Percentiles rank a stretch among this genome's conserved stretches.
Conservation (phyloP, 2,113 vertebrate genomes). For the Proterorhinus semilunaris region DNA sequence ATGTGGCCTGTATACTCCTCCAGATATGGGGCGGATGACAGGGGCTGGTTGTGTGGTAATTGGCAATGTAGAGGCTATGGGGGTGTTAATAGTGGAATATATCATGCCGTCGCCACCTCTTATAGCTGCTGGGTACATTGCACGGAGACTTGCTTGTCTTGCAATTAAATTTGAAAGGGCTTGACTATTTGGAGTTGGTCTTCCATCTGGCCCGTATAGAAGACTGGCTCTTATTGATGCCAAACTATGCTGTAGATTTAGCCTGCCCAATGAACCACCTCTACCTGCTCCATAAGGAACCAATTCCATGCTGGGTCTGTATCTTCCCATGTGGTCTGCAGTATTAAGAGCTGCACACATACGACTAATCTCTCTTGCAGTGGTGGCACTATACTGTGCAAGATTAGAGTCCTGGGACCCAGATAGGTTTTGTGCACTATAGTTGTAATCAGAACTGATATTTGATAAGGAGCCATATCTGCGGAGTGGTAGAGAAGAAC, state of each 20-base stretch:
- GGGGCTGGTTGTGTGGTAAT: constrained; percentile 96
- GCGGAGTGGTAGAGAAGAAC: constrained; percentile 86
- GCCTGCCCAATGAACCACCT: constrained; percentile 72
- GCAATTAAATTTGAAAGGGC: constrained; percentile 82
- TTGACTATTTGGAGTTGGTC: constrained; percentile 75
- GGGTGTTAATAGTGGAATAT: constrained; percentile 97
- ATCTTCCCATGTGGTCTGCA: constrained; percentile 90
- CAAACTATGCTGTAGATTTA: constrained; percentile 82
- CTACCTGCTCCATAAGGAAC: constrained; percentile 82
- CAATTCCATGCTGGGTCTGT: constrained; percentile 80
- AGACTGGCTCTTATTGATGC: constrained; percentile 81
- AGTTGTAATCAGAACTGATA: constrained; percentile 89
- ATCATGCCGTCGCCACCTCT: constrained; percentile 97
- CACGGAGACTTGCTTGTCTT: constrained; percentile 83
- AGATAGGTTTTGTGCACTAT: constrained; percentile 79
- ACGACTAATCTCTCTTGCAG: constrained; percentile 93
- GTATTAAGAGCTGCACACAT: constrained; percentile 98
- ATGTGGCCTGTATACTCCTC: constrained; percentile 87
- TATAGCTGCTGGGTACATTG: constrained; percentile 87
- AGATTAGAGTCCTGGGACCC: constrained; percentile 90
- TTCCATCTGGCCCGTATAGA: constrained; percentile 86
- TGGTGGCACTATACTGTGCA: constrained; percentile 96
- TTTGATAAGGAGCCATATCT: constrained; percentile 96
- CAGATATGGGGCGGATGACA: constrained; percentile 86
- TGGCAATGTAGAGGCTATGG: constrained; percentile 96